phyloP scores from a whole-genome alignment of 2,113 vertebrate genomes.

The Zosterops pallidus region DNA sequence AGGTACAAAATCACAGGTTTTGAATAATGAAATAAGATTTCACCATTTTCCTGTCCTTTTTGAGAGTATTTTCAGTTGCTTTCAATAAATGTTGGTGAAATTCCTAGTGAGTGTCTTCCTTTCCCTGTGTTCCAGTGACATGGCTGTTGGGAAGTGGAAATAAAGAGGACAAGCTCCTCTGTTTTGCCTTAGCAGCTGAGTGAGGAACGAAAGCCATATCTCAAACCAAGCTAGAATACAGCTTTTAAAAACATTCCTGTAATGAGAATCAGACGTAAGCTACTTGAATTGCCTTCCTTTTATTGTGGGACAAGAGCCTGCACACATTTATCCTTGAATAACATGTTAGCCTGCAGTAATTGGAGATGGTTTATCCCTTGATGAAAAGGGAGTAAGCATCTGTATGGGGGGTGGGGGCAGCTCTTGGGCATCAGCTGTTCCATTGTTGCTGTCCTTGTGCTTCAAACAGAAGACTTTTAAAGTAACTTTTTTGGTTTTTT shows the following conservation, averaged over 20 bases:
- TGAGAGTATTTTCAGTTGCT: not conserved
- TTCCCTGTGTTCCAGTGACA: not conserved
- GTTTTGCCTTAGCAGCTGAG: not conserved
- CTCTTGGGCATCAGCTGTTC: slow-evolving; percentile 34
- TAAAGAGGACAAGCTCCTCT: not conserved
- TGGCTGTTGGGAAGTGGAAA: not conserved
- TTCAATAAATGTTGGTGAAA: not conserved
- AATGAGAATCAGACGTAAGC: slow-evolving; percentile 52
- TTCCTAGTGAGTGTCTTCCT: not conserved
- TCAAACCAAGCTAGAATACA: not conserved
- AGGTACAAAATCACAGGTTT: accelerated
- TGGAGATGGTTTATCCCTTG: slow-evolving; percentile 57
- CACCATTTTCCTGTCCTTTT: not conserved
- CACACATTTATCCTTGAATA: slow-evolving; percentile 45
- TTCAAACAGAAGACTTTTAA: not conserved
- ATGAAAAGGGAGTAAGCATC: slow-evolving; percentile 46
- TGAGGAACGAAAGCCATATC: not conserved
- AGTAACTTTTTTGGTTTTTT: not conserved
- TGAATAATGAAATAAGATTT: not conserved
- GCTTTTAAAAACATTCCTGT: slow-evolving; percentile 3
- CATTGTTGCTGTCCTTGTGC: slow-evolving; percentile 7
- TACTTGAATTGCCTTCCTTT: slow-evolving; percentile 40
- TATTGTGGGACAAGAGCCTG: slow-evolving; percentile 26
- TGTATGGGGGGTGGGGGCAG: not conserved
- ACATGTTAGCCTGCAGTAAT: slow-evolving; percentile 44